Conservation (phyloP, 1,140 invertebrate species). For the Drosophila hydei region DNA sequence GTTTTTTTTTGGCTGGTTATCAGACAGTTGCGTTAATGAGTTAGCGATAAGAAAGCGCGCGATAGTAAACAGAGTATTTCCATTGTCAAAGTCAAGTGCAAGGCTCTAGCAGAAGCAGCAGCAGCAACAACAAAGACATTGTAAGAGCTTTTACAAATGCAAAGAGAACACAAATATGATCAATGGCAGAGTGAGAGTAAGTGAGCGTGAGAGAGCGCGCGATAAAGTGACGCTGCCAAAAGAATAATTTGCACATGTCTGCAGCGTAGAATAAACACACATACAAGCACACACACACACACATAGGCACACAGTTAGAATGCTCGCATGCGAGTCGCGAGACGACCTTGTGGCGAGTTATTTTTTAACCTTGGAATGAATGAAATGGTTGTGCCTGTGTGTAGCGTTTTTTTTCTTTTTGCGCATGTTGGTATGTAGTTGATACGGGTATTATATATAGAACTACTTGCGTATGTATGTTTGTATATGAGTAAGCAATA, state of each 20-base stretch:
- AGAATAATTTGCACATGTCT: slow-evolving; percentile 59
- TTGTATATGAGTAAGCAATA: slow-evolving; percentile 64
- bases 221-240: slow-evolving; percentile 17
- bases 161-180: slow-evolving; percentile 11
- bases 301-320: slow-evolving; percentile 22
- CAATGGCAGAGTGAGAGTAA: not conserved
- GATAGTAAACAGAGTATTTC: slow-evolving; percentile 37
- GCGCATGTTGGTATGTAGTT: slow-evolving; percentile 34
- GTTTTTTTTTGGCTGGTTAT: slow-evolving; percentile 23
- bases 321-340: slow-evolving; percentile 46
- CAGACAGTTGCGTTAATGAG: slow-evolving; percentile 44
- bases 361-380: slow-evolving; percentile 82
- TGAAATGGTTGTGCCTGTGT: slow-evolving; percentile 42
- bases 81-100: slow-evolving; percentile 72
- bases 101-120: slow-evolving; percentile 41
- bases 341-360: slow-evolving; percentile 78
- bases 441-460: slow-evolving; percentile 40
- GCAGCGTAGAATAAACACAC: slow-evolving; percentile 50
- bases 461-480: slow-evolving; percentile 25
- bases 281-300: slow-evolving; percentile 23
- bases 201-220: not conserved
- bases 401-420: slow-evolving; percentile 19
- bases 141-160: slow-evolving; percentile 3
- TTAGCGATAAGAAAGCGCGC: slow-evolving; percentile 24
- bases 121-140: not conserved